Evolutionary conservation across 2,113 vertebrate genomes (phyloP).

Genomic region (Mionectes macconnelli): DNA sequence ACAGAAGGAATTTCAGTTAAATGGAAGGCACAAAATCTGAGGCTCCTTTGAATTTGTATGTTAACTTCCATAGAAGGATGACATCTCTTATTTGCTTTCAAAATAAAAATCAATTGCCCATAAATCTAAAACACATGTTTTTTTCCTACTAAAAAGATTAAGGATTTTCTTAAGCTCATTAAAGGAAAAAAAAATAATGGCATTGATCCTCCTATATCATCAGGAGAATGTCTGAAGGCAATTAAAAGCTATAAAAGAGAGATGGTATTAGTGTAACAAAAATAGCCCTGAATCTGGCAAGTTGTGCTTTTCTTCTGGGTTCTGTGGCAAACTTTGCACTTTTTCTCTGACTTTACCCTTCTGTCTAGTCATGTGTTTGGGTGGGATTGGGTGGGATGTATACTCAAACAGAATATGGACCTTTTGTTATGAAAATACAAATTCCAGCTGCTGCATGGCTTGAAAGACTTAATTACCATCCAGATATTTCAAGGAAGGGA

Average conservation of each 20-base stretch:
- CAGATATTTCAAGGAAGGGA: background rate
- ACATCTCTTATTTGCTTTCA: slow-evolving; percentile 55
- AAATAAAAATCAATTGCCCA: slow-evolving; percentile 43
- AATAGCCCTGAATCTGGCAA: background rate
- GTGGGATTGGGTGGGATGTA: background rate
- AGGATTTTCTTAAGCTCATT: slow-evolving; percentile 54
- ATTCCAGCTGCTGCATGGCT: slow-evolving; percentile 32
- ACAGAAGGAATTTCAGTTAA: background rate
- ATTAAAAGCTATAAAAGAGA: background rate
- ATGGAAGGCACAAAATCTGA: slow-evolving; percentile 11
- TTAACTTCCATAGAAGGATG: slow-evolving; percentile 27
- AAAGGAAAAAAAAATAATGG: slow-evolving; percentile 3
- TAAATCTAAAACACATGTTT: slow-evolving; percentile 52
- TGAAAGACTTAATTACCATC: background rate
- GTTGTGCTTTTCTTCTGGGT: background rate
- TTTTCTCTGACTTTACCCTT: background rate
- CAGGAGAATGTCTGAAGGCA: slow-evolving; percentile 19
- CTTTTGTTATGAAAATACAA: slow-evolving; percentile 14
- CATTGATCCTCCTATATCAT: background rate
- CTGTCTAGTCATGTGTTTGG: background rate
- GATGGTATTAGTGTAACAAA: background rate
- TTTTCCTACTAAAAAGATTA: slow-evolving; percentile 49
- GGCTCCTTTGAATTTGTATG: background rate
- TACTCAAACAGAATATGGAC: background rate
- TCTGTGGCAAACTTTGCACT: background rate